phyloP scores from a whole-genome alignment of 1,140 invertebrate species.

The Leucophenga varia region DNA sequence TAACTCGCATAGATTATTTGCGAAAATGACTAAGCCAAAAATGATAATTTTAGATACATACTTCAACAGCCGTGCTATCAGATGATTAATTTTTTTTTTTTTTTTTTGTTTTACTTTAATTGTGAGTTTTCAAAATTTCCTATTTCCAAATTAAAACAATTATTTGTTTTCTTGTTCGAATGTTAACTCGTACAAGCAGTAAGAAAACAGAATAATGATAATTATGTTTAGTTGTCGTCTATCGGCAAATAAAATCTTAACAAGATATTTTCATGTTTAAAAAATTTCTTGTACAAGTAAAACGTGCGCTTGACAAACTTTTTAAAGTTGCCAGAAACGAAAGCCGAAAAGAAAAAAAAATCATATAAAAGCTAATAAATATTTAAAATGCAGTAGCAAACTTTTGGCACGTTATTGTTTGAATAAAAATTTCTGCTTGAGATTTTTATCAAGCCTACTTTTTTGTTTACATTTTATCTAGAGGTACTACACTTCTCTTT shows the following conservation, averaged over 20 bases:
- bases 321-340: no score
- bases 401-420: constrained; percentile 55
- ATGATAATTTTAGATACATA: no score
- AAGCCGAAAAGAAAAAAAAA: background rate
- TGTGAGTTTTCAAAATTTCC: no score
- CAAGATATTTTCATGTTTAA: constrained; percentile 53
- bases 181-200: no score
- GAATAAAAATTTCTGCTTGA: constrained; percentile 28
- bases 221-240: constrained; percentile 53
- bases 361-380: constrained; percentile 39
- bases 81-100: no score
- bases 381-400: constrained; percentile 55
- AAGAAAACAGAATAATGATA: constrained; percentile 44
- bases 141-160: no score
- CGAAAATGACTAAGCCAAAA: no score
- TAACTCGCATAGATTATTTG: no score
- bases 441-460: constrained; percentile 45
- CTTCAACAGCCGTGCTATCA: no score
- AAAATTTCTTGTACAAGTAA: constrained; percentile 49
- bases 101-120: no score
- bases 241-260: constrained; percentile 55
- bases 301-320: constrained; percentile 37
- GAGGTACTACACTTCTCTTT: constrained; percentile 27
- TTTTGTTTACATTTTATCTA: background rate
- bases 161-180: no score